Conservation (phyloP, 2,113 vertebrate species). For the Mionectes macconnelli region DNA sequence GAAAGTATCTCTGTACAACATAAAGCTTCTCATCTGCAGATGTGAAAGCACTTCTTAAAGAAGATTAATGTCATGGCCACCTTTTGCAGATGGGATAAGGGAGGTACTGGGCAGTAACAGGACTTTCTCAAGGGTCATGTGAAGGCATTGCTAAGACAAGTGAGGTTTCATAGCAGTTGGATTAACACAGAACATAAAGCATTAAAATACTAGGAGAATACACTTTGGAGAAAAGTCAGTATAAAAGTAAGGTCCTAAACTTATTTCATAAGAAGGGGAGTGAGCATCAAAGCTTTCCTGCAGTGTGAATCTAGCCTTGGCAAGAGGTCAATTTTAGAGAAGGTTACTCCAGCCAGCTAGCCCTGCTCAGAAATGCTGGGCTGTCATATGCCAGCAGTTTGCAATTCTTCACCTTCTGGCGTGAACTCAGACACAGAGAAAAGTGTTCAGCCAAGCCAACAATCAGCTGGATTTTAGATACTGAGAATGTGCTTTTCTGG, state of each 20-base stretch:
- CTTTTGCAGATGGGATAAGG: background rate
- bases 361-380: background rate
- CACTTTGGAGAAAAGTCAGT: background rate
- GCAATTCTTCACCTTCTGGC: background rate
- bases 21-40: background rate
- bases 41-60: background rate
- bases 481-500: background rate
- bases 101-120: background rate
- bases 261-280: background rate
- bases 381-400: rapidly evolving
- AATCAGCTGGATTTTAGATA: background rate
- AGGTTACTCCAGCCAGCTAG: background rate
- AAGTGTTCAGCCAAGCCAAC: background rate
- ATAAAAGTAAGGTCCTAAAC: background rate
- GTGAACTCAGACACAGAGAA: background rate
- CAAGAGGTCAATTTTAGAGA: background rate
- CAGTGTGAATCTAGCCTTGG: background rate
- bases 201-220: background rate
- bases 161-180: background rate
- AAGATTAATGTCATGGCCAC: background rate
- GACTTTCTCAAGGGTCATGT: background rate
- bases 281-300: background rate
- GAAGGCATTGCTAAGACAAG: background rate
- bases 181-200: background rate
- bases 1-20: background rate